Percentiles rank a stretch among this genome's conserved stretches.
Conservation (phyloP, 53 echinoderm and acorn worm genomes). For the Pentamera pediparva region DNA sequence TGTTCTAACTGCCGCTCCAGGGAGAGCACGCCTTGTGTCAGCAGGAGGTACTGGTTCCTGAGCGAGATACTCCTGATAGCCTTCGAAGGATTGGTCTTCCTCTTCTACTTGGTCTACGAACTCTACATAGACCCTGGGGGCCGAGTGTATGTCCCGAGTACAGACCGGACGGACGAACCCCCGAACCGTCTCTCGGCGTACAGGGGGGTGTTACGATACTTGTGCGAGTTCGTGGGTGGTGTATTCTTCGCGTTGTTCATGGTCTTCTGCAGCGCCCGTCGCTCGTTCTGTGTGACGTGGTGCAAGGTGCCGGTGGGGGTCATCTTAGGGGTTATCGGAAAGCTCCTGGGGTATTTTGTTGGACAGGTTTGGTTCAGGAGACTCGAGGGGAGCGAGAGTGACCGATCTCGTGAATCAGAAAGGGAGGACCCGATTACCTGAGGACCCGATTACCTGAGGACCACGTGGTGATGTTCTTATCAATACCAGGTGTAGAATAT, state of each 20-base stretch:
- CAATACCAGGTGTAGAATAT: too few species aligned
- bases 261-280: conserved; percentile 4
- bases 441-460: too few species aligned
- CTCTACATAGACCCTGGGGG: too few species aligned
- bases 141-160: neutral
- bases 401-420: too few species aligned
- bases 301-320: conserved; percentile 2
- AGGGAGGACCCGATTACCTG: too few species aligned
- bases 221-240: neutral
- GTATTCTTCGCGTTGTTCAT: neutral
- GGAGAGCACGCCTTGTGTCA: neutral
- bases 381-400: too few species aligned
- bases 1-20: neutral
- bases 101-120: conserved; percentile 2
- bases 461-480: too few species aligned
- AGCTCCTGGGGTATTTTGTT: neutral
- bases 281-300: conserved; percentile 15
- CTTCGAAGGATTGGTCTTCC: neutral
- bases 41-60: conserved; percentile 12
- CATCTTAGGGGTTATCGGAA: conserved; percentile 8
- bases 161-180: too few species aligned
- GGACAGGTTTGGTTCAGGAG: neutral
- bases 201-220: neutral
- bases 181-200: too few species aligned
- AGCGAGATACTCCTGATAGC: conserved; percentile 10